These are phyloP conservation scores for Dendrolimus punctatus DNA, from an alignment of 1,140 invertebrate species.

Conservation along the genomic window DNA sequence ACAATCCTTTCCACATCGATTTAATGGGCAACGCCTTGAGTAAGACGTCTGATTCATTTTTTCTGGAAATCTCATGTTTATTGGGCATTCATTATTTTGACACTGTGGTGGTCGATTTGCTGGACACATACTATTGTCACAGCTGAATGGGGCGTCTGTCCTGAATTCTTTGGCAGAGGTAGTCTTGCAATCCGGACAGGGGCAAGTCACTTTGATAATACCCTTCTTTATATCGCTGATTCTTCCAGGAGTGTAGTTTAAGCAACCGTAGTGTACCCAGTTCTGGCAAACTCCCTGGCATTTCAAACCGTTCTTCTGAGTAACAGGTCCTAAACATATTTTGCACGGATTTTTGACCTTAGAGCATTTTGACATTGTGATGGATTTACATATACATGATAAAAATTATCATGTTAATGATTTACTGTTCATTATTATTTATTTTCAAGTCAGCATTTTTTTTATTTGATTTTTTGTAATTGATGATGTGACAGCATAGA, in stretches of 20 bases:
- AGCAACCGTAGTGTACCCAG: conserved; percentile 44
- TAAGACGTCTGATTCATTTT: background rate
- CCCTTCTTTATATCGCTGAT: conserved; percentile 48
- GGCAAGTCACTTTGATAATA: conserved; percentile 39
- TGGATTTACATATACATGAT: no score
- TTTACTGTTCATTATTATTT: no score
- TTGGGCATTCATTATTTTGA: conserved; percentile 24
- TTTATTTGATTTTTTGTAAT: no score
- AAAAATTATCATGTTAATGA: no score
- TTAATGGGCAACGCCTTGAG: conserved; percentile 17
- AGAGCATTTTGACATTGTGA: conserved; percentile 40
- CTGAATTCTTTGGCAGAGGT: conserved; percentile 29
- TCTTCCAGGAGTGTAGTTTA: conserved; percentile 45
- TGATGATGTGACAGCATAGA: no score
- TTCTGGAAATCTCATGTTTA: conserved; percentile 9
- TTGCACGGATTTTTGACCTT: conserved; percentile 51
- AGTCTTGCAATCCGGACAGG: conserved; percentile 47
- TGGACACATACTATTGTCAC: conserved; percentile 37
- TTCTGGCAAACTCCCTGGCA: conserved; percentile 44
- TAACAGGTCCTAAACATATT: conserved; percentile 40
- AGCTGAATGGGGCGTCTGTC: conserved; percentile 31
- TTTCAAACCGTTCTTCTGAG: conserved; percentile 39
- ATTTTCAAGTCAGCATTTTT: no score
- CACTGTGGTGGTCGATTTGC: conserved; percentile 36
- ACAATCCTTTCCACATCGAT: conserved; percentile 32